Conservation (phyloP, 2,113 vertebrate species). For the Leuciscus idus region DNA sequence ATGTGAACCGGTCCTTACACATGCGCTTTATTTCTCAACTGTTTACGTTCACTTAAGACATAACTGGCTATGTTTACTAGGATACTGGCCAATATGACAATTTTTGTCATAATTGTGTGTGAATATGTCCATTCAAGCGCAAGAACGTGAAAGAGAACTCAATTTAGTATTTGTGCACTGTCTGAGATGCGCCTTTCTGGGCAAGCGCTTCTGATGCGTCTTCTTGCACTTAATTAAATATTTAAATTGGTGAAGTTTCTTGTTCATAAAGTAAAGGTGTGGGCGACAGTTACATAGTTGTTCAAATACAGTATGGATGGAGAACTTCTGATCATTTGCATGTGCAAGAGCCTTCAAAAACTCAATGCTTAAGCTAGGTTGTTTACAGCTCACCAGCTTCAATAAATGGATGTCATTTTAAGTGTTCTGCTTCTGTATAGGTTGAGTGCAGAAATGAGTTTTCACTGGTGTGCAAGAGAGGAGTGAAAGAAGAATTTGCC, state of each 20-base stretch:
- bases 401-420: conserved; percentile 10
- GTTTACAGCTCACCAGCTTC: conserved; percentile 31
- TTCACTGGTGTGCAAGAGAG: not conserved
- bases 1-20: too few relatives aligned
- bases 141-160: too few relatives aligned
- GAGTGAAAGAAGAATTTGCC: conserved; percentile 5
- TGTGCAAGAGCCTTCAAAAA: conserved; percentile 9
- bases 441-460: conserved; percentile 24
- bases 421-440: conserved; percentile 5
- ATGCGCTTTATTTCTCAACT: too few relatives aligned
- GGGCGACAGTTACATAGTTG: not conserved
- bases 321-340: not conserved
- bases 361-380: not conserved
- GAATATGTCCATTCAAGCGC: too few relatives aligned
- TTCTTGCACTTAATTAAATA: too few relatives aligned
- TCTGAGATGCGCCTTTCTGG: too few relatives aligned
- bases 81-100: too few relatives aligned
- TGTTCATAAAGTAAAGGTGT: not conserved
- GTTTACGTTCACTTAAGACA: too few relatives aligned
- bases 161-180: too few relatives aligned
- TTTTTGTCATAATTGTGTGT: too few relatives aligned
- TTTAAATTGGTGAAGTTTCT: not conserved
- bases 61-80: too few relatives aligned
- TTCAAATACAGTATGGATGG: not conserved
- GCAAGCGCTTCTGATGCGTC: too few relatives aligned